Percentiles rank a stretch among this genome's conserved stretches.
Evolutionary conservation across 2,797 vertebrate genomes (phyloP).

Genomic region (Sebastes taczanowskii): DNA sequence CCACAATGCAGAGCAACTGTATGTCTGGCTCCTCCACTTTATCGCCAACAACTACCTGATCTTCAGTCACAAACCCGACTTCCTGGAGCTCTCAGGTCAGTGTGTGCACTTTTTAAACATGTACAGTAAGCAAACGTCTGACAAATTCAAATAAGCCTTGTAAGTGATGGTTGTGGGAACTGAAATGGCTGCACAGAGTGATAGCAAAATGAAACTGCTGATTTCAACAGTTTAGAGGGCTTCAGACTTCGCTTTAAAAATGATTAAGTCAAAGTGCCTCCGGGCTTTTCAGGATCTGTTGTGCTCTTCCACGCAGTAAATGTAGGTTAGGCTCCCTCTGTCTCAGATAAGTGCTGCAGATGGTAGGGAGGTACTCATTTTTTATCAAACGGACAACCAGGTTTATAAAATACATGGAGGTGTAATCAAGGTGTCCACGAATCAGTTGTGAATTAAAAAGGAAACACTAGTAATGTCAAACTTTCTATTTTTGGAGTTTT

Average conservation of each 20-base stretch:
- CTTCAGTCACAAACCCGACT: conserved; percentile 98
- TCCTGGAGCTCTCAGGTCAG: conserved; percentile 97
- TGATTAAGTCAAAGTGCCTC: neutral
- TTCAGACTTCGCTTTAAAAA: neutral
- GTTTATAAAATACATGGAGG: neutral
- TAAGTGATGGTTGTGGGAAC: neutral
- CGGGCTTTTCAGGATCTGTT: neutral
- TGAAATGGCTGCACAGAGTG: neutral
- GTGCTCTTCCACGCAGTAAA: neutral
- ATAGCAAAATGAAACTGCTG: neutral
- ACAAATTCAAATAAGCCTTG: neutral
- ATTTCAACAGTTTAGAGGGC: neutral
- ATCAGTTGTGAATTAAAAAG: neutral
- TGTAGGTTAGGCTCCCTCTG: neutral
- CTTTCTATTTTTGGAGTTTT: neutral
- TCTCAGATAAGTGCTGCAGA: neutral
- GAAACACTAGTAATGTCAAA: neutral
- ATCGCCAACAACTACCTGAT: conserved; percentile 98
- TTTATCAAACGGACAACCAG: neutral
- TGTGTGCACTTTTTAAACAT: neutral
- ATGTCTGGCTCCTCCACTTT: conserved; percentile 97
- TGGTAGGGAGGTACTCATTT: neutral
- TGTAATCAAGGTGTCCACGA: neutral
- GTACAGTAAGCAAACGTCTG: neutral
- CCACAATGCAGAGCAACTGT: conserved; percentile 96